Evolutionary conservation across 2,113 vertebrate species (phyloP).

Genomic region (Takifugu bimaculatus): DNA sequence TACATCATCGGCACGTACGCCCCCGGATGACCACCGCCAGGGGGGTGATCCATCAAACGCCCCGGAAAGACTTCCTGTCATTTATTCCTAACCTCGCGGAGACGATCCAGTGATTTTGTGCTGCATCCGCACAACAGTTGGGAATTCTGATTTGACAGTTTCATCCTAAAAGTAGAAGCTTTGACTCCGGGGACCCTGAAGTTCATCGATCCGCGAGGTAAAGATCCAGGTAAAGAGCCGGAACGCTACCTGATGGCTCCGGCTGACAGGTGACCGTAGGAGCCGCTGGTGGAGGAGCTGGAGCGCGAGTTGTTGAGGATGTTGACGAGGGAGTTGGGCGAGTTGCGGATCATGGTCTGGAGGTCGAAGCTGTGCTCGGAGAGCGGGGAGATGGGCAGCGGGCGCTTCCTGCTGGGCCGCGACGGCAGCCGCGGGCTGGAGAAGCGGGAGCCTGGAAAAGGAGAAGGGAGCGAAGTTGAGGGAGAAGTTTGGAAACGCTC

Average conservation of each 20-base stretch:
- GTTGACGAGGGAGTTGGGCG: slow-evolving; percentile 94
- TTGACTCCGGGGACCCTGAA: not conserved
- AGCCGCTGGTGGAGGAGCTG: slow-evolving; percentile 96
- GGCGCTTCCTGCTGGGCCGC: slow-evolving; percentile 90
- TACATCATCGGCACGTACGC: slow-evolving; percentile 11
- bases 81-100: not conserved
- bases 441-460: slow-evolving; percentile 82
- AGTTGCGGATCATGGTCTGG: slow-evolving; percentile 96
- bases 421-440: slow-evolving; percentile 87
- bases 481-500: not conserved
- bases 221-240: not conserved
- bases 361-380: slow-evolving; percentile 98
- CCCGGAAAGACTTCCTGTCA: slow-evolving; percentile 13
- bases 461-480: not conserved
- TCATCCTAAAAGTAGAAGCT: no score
- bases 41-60: slow-evolving; percentile 20
- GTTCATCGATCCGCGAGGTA: not conserved
- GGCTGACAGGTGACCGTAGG: slow-evolving; percentile 95
- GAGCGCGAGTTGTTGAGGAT: slow-evolving; percentile 97
- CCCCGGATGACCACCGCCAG: slow-evolving; percentile 33
- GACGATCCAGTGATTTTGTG: not conserved
- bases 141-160: not conserved
- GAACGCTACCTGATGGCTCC: slow-evolving; percentile 90
- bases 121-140: not conserved
- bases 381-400: slow-evolving; percentile 90